Conservation (phyloP, 1,140 invertebrate genomes). For the Nymphalis io region DNA sequence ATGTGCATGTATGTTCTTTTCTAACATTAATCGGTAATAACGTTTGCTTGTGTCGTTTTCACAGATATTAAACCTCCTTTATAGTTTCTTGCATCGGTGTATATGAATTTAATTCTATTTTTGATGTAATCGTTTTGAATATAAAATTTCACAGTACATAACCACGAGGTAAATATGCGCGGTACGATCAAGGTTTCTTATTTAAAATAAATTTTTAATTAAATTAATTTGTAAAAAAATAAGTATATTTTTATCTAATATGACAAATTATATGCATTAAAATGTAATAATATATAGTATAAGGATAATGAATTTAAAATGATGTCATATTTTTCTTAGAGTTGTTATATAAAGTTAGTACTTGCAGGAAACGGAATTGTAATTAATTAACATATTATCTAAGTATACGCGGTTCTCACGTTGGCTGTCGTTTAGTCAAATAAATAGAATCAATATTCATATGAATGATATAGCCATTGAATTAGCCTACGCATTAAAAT, state of each 20-base stretch:
- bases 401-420: background rate
- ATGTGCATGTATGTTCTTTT: constrained; percentile 33
- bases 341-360: constrained; percentile 7
- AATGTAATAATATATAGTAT: background rate
- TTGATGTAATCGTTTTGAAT: background rate
- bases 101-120: background rate
- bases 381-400: constrained; percentile 9
- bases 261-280: too few species aligned
- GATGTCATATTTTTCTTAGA: background rate
- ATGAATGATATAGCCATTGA: constrained; percentile 20
- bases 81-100: background rate
- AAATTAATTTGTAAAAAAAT: too few species aligned
- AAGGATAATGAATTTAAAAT: background rate
- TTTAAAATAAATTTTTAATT: too few species aligned
- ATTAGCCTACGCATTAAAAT: constrained; percentile 33
- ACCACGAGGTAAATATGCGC: too few species aligned
- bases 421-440: background rate
- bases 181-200: too few species aligned
- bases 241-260: too few species aligned
- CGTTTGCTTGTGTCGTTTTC: constrained; percentile 15
- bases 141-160: background rate
- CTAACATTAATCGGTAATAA: constrained; percentile 27
- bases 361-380: constrained; percentile 9
- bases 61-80: constrained; percentile 3
- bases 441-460: constrained; percentile 21